These are phyloP conservation scores for Phoenoteleia sp. DNA, from an alignment of 2,888 invertebrate species.

Conservation along the genomic window DNA sequence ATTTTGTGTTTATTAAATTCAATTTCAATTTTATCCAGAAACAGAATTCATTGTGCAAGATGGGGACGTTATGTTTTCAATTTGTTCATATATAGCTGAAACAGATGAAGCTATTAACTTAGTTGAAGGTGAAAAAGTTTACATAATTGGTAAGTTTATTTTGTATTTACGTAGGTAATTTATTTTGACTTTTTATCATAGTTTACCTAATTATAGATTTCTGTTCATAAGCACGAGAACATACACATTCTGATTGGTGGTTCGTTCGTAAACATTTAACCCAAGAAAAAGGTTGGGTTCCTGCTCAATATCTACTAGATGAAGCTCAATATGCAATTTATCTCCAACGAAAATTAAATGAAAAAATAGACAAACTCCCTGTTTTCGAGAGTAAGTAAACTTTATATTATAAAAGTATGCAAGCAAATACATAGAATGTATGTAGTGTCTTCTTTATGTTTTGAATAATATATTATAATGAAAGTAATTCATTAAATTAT, in stretches of 20 bases:
- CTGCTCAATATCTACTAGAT: slow-evolving; percentile 95
- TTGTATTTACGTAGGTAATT: no score
- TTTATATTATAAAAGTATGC: no score
- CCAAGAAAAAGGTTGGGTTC: slow-evolving; percentile 98
- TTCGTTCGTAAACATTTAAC: slow-evolving; percentile 96
- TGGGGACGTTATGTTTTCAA: slow-evolving; percentile 94
- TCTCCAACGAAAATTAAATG: slow-evolving; percentile 95
- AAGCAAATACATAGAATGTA: no score
- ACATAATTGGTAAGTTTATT: slow-evolving; percentile 91
- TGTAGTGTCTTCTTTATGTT: no score
- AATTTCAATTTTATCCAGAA: slow-evolving; percentile 81
- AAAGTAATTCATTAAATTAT: slow-evolving; percentile 3
- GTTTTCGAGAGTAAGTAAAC: slow-evolving; percentile 96
- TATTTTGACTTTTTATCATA: no score
- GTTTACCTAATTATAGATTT: slow-evolving; percentile 21
- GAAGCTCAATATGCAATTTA: slow-evolving; percentile 93
- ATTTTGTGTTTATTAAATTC: no score
- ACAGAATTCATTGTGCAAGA: slow-evolving; percentile 88
- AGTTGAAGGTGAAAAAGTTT: slow-evolving; percentile 96
- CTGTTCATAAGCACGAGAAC: slow-evolving; percentile 87
- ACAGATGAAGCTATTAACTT: slow-evolving; percentile 95
- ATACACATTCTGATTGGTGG: slow-evolving; percentile 97
- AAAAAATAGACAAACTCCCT: slow-evolving; percentile 96
- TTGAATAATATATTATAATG: neutral
- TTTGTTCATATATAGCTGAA: slow-evolving; percentile 95